Evolutionary conservation across 2,113 vertebrate species (phyloP).

Genomic region (Cavia aperea): DNA sequence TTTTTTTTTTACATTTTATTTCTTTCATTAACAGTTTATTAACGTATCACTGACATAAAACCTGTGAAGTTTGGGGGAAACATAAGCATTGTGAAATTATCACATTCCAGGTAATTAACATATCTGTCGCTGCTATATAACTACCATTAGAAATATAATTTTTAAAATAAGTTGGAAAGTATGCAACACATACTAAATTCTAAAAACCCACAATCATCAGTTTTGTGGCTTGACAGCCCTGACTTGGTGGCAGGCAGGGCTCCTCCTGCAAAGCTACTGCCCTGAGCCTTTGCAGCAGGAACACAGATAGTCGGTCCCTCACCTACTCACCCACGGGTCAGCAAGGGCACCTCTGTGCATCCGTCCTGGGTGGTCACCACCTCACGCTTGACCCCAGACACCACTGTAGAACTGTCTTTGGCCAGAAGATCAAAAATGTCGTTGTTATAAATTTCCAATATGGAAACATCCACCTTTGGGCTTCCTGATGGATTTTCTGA

Average conservation of each 20-base stretch:
- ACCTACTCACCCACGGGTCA: conserved; percentile 78
- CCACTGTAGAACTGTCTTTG: conserved; percentile 71
- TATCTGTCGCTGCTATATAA: rapidly evolving
- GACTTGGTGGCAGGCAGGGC: rapidly evolving
- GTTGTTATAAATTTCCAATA: conserved; percentile 87
- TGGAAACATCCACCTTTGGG: conserved; percentile 80
- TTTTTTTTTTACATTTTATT: background rate
- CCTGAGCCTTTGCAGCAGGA: background rate
- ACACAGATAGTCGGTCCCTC: background rate
- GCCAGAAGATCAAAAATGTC: conserved; percentile 86
- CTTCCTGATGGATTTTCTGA: conserved; percentile 78
- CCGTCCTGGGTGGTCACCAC: conserved; percentile 78
- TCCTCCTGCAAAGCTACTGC: background rate
- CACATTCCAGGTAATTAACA: too few relatives aligned
- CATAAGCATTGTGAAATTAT: background rate
- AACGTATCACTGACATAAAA: background rate
- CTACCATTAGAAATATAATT: background rate
- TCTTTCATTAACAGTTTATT: background rate
- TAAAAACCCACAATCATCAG: rapidly evolving
- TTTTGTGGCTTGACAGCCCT: rapidly evolving
- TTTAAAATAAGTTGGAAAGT: background rate
- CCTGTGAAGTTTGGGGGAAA: background rate
- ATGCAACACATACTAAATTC: rapidly evolving
- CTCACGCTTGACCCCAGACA: conserved; percentile 70
- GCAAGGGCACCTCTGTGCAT: conserved; percentile 73